Base-by-base conservation (phyloP, 2,888 invertebrate genomes). In the Bombylius major region DNA sequence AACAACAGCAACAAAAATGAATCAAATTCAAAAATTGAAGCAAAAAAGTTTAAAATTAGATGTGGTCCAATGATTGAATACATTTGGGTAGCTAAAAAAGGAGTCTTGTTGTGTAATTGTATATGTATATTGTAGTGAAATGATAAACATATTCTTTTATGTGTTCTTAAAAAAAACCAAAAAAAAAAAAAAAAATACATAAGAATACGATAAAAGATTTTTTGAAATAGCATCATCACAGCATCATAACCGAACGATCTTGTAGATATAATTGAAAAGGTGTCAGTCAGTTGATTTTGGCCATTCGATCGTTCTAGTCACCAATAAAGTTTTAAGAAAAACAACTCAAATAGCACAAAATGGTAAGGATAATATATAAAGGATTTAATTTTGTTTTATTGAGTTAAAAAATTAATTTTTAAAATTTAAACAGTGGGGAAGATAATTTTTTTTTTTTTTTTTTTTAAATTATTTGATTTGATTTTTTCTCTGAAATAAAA, bases 281-380 rank as follows among this genome's bases (percentile, higher is more conserved):
- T 42, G 67, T 63, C 67, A 67, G 67, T 73, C 72, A 75, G 69
- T 75, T 73, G 73, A 71, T 73, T 71, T 69, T 70, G 70, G 72
- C 71, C 69, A 71, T 70, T 74, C 73, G 69, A 71, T 68, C 70
- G 69, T 69, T 67, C 69, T 67, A 71, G 71, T 71, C 72, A 69
- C 63, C 70, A 66, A 65, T 67, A 64, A 67, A 59, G 65, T 66
- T 66, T 62, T 48, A 54, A 45, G 1, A 58, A 53, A n/a, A 56
- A 51, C 53, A 62, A 60, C 60, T 57, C 54, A 54, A 56, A 51
- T 51, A 62, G 60, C 60, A 56, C 54, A 54, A 65, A 65, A 74
- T 74, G 74, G 74, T 74, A 74, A 74, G 74, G 65, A 68, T 51
- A 31, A 54, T 9, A 51, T 50, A 52, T 51, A 31, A 31, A 52